These are phyloP conservation scores for Sinella curviseta DNA, from an alignment of 1,140 invertebrate species.

Conservation along the genomic window DNA sequence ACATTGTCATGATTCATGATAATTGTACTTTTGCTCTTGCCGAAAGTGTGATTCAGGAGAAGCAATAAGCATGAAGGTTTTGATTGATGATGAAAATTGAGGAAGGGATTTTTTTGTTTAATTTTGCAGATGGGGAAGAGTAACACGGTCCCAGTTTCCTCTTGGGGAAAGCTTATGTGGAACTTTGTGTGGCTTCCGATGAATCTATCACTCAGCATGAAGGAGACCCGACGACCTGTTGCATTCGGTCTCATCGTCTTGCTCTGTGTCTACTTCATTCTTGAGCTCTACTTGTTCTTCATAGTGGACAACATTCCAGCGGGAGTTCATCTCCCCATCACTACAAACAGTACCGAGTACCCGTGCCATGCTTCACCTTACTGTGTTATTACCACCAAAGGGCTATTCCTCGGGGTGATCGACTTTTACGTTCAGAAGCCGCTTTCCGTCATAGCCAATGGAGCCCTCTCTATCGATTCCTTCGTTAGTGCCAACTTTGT, in stretches of 20 bases:
- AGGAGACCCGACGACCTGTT: neutral
- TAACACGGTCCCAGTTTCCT: too few species aligned
- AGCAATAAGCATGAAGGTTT: too few species aligned
- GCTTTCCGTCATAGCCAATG: slow-evolving; percentile 21
- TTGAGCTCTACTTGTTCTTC: neutral
- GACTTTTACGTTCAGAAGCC: slow-evolving; percentile 77
- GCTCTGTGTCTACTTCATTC: neutral
- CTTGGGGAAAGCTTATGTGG: neutral
- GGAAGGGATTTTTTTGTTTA: too few species aligned
- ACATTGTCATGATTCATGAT: too few species aligned
- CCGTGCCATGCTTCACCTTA: slow-evolving; percentile 69
- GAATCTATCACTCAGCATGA: too few species aligned
- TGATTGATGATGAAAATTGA: too few species aligned
- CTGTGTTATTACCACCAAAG: slow-evolving; percentile 74
- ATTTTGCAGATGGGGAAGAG: too few species aligned
- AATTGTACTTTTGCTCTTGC: too few species aligned
- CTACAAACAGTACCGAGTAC: slow-evolving; percentile 25
- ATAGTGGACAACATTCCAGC: neutral
- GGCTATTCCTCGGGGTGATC: slow-evolving; percentile 70
- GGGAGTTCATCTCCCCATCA: neutral
- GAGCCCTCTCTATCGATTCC: neutral
- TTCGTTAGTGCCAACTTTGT: slow-evolving; percentile 77
- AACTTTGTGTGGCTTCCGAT: neutral
- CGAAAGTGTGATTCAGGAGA: too few species aligned
- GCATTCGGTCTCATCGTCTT: neutral